Percentiles rank a stretch among this genome's conserved stretches.
These are phyloP conservation scores for Gallinago media DNA, from an alignment of 2,113 vertebrate genomes.

Conservation along the genomic window DNA sequence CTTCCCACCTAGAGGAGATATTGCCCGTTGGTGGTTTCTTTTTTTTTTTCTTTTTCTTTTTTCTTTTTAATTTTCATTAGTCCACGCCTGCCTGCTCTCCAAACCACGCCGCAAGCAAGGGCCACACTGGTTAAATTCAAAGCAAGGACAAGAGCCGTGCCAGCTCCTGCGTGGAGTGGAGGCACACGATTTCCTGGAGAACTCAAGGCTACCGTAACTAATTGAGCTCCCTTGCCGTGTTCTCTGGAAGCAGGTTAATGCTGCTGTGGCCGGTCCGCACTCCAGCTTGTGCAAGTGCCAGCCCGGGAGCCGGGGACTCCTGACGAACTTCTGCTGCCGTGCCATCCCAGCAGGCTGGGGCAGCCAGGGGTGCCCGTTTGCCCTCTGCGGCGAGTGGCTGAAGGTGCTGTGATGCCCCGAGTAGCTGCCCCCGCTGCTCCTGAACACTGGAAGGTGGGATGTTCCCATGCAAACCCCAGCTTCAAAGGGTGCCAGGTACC, in stretches of 20 bases:
- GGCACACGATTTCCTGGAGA: background rate
- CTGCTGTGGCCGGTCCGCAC: fast-evolving
- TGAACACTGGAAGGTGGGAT: background rate
- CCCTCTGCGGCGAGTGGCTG: no score
- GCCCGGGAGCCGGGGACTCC: fast-evolving
- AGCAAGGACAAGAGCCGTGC: background rate
- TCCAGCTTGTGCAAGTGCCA: background rate
- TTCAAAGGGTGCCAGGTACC: fast-evolving
- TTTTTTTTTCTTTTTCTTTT: no score
- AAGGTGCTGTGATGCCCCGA: fast-evolving
- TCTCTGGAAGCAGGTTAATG: background rate
- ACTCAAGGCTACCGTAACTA: background rate
- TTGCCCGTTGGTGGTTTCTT: background rate
- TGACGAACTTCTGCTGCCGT: fast-evolving
- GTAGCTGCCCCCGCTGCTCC: background rate
- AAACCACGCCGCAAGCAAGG: fast-evolving
- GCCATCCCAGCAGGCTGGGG: background rate
- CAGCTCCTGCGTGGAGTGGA: background rate
- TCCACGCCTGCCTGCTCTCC: background rate
- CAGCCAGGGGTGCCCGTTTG: background rate
- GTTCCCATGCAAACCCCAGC: background rate
- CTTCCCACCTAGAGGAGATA: background rate
- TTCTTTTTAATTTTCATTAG: background rate
- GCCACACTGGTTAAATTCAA: background rate
- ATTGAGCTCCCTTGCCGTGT: background rate